phyloP scores from a whole-genome alignment of 37 sponge, comb jelly and placozoan genomes.

The Dysidea cf. avara region DNA sequence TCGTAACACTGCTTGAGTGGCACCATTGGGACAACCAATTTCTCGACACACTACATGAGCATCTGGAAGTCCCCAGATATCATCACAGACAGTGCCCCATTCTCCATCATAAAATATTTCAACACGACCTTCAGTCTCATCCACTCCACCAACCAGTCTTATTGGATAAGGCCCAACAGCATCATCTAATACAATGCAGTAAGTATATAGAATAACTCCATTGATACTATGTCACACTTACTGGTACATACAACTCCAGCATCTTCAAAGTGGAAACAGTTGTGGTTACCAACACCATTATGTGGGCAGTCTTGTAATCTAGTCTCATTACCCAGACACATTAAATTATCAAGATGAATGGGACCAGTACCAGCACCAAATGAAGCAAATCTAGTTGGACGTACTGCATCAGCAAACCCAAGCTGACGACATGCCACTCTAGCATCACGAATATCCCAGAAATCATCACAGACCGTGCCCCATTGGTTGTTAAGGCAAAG shows the following conservation, averaged over 20 bases:
- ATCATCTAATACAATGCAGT: too few species aligned
- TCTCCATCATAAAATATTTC: too few species aligned
- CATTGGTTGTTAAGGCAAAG: background rate
- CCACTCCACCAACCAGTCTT: too few species aligned
- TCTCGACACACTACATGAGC: too few species aligned
- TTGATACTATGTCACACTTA: background rate
- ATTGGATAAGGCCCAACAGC: too few species aligned
- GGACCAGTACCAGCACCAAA: constrained; percentile 38
- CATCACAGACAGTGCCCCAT: too few species aligned
- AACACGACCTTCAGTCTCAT: too few species aligned
- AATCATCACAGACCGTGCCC: constrained; percentile 41
- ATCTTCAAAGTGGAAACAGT: constrained; percentile 19
- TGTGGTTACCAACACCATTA: background rate
- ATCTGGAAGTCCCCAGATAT: too few species aligned
- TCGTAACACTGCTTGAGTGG: too few species aligned
- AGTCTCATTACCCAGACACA: constrained; percentile 24
- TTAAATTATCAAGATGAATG: constrained; percentile 21
- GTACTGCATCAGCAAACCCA: constrained; percentile 13
- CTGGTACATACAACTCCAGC: constrained; percentile 25
- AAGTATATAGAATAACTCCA: too few species aligned
- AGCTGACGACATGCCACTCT: constrained; percentile 37
- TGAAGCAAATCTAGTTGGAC: background rate
- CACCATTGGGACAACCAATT: too few species aligned
- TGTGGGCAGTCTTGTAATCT: constrained; percentile 1
- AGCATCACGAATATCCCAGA: constrained; percentile 33